A percentile compares a stretch with the other conserved stretches of the same genome.
Conservation (phyloP, 2,888 invertebrate species). For the Erebia epiphron region DNA sequence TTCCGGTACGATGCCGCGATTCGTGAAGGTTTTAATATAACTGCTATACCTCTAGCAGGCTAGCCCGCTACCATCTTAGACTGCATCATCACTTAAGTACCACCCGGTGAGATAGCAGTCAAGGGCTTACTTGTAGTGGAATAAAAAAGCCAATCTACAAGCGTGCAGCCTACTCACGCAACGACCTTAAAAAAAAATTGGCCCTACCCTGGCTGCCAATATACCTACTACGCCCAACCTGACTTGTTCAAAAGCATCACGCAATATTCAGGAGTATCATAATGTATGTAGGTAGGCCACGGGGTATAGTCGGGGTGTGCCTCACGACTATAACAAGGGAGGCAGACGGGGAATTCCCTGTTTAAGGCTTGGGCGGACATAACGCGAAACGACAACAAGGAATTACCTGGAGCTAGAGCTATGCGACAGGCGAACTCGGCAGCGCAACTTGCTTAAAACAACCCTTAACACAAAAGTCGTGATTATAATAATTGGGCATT, state of each 20-base stretch:
- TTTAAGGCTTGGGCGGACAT: not conserved
- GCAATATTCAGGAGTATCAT: constrained; percentile 41
- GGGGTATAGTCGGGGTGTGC: constrained; percentile 46
- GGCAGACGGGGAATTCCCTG: constrained; percentile 44
- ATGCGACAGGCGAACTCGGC: too few relatives aligned
- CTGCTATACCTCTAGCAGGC: too few relatives aligned
- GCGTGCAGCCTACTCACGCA: not conserved
- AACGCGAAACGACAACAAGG: not conserved
- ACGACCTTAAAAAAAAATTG: not conserved
- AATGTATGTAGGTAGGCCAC: constrained; percentile 71
- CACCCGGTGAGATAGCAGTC: too few relatives aligned
- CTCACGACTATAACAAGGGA: constrained; percentile 42
- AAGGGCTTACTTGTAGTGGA: too few relatives aligned
- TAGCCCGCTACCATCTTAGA: too few relatives aligned
- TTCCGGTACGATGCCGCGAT: too few relatives aligned
- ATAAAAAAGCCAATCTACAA: not conserved
- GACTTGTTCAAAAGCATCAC: constrained; percentile 22
- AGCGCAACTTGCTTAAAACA: too few relatives aligned
- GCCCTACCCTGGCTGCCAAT: constrained; percentile 12
- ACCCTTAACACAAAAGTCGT: too few relatives aligned
- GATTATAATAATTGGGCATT: too few relatives aligned
- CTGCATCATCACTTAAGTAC: too few relatives aligned
- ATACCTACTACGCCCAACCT: not conserved
- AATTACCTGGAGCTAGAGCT: too few relatives aligned
- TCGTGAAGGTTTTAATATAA: too few relatives aligned